These are phyloP conservation scores for Noturus placidus DNA, from an alignment of 2,113 vertebrate species.

Conservation along the genomic window DNA sequence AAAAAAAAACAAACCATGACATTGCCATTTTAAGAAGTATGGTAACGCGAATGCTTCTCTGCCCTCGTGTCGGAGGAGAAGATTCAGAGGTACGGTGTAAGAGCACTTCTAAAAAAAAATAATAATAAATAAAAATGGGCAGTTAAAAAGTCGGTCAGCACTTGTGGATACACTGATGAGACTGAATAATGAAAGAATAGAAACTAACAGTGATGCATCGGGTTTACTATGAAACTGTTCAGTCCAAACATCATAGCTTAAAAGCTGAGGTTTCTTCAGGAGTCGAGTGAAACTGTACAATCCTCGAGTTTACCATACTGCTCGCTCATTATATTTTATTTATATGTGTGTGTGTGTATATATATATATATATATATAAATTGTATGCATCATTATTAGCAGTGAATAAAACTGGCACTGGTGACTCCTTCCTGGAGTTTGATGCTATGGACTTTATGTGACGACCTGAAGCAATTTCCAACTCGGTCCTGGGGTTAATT, in stretches of 20 bases:
- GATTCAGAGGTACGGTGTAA: slow-evolving; percentile 68
- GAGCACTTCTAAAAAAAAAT: slow-evolving; percentile 79
- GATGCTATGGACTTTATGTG: slow-evolving; percentile 5
- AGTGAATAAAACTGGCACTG: slow-evolving; percentile 20
- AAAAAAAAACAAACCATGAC: background rate
- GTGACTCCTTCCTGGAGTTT: background rate
- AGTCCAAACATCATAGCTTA: background rate
- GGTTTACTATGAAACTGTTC: slow-evolving; percentile 8
- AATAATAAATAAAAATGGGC: slow-evolving; percentile 50
- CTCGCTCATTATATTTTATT: too few relatives aligned
- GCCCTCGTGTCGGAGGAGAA: slow-evolving; percentile 32
- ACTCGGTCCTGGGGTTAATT: background rate
- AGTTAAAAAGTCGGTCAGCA: slow-evolving; percentile 47
- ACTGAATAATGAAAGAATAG: background rate
- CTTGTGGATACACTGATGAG: slow-evolving; percentile 31
- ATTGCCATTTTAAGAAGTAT: background rate
- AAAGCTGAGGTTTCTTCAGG: slow-evolving; percentile 21
- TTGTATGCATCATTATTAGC: background rate
- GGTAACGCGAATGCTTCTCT: background rate
- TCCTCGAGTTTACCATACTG: slow-evolving; percentile 6
- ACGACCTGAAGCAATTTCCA: background rate
- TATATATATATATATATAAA: too few relatives aligned
- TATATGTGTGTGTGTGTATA: too few relatives aligned
- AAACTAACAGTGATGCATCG: slow-evolving; percentile 11
- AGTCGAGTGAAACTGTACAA: slow-evolving; percentile 17